Percentiles rank a stretch among this genome's conserved stretches.
Evolutionary conservation across 2,797 vertebrate species (phyloP).

Genomic region (Morus bassanus): DNA sequence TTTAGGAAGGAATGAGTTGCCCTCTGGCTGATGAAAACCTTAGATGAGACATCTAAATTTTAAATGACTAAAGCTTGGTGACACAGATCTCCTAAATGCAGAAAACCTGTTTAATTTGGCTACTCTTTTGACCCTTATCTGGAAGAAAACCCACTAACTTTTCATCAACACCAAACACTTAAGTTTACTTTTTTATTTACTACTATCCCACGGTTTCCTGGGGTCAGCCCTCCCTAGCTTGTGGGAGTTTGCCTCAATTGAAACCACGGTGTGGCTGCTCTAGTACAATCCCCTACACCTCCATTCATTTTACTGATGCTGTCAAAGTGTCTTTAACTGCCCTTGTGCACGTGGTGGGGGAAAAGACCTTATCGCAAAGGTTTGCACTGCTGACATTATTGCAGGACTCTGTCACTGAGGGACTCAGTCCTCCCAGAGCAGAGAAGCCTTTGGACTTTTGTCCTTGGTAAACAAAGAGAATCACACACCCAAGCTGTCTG

Average conservation of each 20-base stretch:
- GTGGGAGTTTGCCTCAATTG: background rate
- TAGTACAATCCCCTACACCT: background rate
- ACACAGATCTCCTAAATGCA: slow-evolving; percentile 25
- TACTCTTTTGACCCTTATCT: background rate
- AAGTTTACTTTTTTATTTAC: background rate
- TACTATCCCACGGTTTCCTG: background rate
- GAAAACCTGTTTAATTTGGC: slow-evolving; percentile 23
- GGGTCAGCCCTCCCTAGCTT: background rate
- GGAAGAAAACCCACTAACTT: background rate
- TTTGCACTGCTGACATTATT: background rate
- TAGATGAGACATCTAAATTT: slow-evolving; percentile 13
- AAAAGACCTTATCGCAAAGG: background rate
- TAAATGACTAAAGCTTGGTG: slow-evolving; percentile 27
- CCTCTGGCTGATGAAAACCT: slow-evolving; percentile 12
- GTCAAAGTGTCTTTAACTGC: background rate
- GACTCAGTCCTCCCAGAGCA: background rate
- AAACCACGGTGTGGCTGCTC: background rate
- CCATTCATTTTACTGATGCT: background rate
- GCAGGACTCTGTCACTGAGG: background rate
- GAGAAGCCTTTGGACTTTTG: background rate
- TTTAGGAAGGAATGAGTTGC: slow-evolving; percentile 19
- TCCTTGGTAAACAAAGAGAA: background rate
- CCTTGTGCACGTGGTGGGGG: rapidly evolving
- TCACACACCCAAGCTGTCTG: background rate
- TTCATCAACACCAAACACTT: background rate